Conservation (phyloP, 2,888 invertebrate species). For the Anaspis maculata region DNA sequence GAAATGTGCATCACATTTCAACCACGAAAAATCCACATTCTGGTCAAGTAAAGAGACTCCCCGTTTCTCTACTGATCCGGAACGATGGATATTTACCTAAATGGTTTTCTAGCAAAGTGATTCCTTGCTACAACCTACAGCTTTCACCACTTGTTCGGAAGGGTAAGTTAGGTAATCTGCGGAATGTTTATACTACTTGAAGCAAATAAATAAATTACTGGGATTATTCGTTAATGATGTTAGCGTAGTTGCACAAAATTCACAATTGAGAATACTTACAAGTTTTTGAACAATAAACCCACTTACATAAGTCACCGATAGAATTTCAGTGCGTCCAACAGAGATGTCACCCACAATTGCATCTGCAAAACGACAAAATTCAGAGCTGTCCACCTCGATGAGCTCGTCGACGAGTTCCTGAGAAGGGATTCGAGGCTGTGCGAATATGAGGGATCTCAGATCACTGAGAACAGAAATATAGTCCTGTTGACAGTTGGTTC, state of each 20-base stretch:
- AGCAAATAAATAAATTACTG: neutral
- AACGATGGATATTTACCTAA: neutral
- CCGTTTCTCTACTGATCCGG: neutral
- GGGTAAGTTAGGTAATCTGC: neutral
- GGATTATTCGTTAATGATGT: neutral
- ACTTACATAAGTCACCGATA: neutral
- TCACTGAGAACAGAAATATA: neutral
- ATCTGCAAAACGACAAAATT: neutral
- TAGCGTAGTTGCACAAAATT: neutral
- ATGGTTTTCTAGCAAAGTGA: neutral
- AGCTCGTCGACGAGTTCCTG: neutral
- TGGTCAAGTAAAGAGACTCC: neutral
- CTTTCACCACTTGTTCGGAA: neutral
- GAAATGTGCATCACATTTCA: neutral
- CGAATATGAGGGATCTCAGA: neutral
- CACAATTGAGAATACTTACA: neutral
- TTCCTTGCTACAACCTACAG: neutral
- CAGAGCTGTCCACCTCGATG: neutral
- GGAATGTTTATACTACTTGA: neutral
- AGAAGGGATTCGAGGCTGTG: neutral
- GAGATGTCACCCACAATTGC: neutral
- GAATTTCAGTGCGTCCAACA: neutral
- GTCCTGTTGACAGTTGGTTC: slow-evolving; percentile 3
- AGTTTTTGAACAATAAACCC: neutral
- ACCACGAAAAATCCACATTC: neutral